phyloP scores from a whole-genome alignment of 92 coral and sea anemone species.

The Phymanthus crucifer region DNA sequence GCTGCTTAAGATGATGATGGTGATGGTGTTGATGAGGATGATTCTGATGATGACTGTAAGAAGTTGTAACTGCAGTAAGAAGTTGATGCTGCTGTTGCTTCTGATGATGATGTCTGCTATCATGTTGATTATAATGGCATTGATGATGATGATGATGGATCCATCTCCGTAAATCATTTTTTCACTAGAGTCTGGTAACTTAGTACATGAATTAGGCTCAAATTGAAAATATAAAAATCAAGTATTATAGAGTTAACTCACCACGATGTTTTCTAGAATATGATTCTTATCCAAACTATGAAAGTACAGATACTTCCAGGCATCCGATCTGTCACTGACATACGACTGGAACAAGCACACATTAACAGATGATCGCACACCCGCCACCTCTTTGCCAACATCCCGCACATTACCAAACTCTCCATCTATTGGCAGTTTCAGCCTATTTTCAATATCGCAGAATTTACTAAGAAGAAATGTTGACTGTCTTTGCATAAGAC shows the following conservation, averaged over 20 bases:
- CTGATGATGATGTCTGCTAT: too few species aligned
- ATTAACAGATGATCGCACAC: slow-evolving; percentile 13
- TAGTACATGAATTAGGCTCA: too few species aligned
- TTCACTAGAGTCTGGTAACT: too few species aligned
- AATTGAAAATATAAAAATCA: background rate
- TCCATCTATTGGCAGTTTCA: slow-evolving; percentile 39
- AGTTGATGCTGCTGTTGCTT: too few species aligned
- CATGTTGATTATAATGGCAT: too few species aligned
- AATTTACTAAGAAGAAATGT: slow-evolving; percentile 69
- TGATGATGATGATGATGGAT: too few species aligned
- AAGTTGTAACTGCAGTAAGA: too few species aligned
- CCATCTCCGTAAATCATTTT: too few species aligned
- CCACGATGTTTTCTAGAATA: slow-evolving; percentile 85
- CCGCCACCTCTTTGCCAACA: background rate
- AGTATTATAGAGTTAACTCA: slow-evolving; percentile 26
- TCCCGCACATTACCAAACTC: background rate
- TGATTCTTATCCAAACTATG: slow-evolving; percentile 74
- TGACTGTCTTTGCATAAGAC: slow-evolving; percentile 65
- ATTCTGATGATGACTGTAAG: too few species aligned
- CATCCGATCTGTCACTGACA: slow-evolving; percentile 57
- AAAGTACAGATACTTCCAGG: slow-evolving; percentile 79
- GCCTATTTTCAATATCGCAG: slow-evolving; percentile 74
- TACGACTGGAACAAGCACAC: slow-evolving; percentile 70
- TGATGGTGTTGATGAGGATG: too few species aligned
- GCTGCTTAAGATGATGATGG: too few species aligned